A percentile compares a stretch with the other conserved stretches of the same genome.
Conservation (phyloP, 2,113 vertebrate species). For the Cyphomyrus discorhynchus region DNA sequence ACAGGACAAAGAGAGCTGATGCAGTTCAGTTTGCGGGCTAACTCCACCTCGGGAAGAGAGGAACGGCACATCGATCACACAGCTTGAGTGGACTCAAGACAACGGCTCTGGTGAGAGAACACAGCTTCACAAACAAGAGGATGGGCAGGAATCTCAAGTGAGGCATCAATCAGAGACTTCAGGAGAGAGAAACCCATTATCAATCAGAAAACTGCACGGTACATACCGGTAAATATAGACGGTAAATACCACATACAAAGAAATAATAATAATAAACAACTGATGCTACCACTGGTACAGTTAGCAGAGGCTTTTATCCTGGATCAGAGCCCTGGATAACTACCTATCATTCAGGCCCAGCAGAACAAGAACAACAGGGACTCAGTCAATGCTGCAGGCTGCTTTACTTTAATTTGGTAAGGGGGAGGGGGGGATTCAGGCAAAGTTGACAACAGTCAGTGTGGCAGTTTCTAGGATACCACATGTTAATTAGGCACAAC, state of each 20-base stretch:
- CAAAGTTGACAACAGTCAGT: background rate
- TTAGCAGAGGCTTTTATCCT: background rate
- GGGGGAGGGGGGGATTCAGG: background rate
- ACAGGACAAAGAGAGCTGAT: background rate
- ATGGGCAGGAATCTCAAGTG: background rate
- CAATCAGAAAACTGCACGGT: background rate
- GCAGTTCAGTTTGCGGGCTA: background rate
- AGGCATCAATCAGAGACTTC: background rate
- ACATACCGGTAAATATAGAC: background rate
- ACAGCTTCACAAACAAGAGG: background rate
- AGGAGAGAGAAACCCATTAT: background rate
- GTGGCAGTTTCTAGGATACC: conserved; percentile 1
- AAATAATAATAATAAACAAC: background rate
- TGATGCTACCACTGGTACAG: background rate
- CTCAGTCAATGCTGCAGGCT: background rate
- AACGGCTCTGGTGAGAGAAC: background rate
- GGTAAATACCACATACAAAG: background rate
- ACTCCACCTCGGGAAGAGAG: background rate
- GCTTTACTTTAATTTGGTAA: background rate
- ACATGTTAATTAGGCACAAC: background rate
- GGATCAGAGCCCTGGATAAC: too few relatives aligned
- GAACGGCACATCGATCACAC: background rate
- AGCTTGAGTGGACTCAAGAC: background rate
- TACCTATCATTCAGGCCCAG: background rate
- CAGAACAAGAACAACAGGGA: background rate